These are phyloP conservation scores for Drosophila macrospina DNA, from an alignment of 2,888 invertebrate genomes.

Conservation along the genomic window DNA sequence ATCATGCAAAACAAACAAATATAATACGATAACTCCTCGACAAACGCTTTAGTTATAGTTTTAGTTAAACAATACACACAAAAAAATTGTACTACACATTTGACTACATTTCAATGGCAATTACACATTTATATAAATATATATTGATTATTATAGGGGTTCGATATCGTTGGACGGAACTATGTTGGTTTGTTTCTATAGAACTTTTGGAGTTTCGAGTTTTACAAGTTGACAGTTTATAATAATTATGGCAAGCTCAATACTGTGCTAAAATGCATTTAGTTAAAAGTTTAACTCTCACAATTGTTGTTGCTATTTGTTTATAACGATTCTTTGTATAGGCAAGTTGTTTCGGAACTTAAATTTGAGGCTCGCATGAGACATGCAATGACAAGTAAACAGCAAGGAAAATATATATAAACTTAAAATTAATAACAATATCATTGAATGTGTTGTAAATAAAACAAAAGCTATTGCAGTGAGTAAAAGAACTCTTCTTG, in stretches of 20 bases:
- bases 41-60: slow-evolving; percentile 5
- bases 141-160: slow-evolving; percentile 23
- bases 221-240: slow-evolving; percentile 18
- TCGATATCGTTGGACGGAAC: slow-evolving; percentile 65
- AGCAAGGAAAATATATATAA: slow-evolving; percentile 36
- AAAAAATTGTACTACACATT: slow-evolving; percentile 50
- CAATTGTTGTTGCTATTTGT: slow-evolving; percentile 36
- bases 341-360: slow-evolving; percentile 68
- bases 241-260: slow-evolving; percentile 76
- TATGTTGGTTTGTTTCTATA: slow-evolving; percentile 40
- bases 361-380: slow-evolving; percentile 53
- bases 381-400: slow-evolving; percentile 56
- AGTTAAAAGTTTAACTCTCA: slow-evolving; percentile 41
- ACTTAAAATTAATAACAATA: slow-evolving; percentile 62
- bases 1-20: slow-evolving; percentile 78
- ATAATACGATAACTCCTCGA: slow-evolving; percentile 38
- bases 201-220: neutral
- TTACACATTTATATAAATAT: slow-evolving; percentile 29
- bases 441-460: slow-evolving; percentile 33
- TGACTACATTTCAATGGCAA: slow-evolving; percentile 66
- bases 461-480: slow-evolving; percentile 72
- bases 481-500: slow-evolving; percentile 83
- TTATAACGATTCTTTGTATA: slow-evolving; percentile 8
- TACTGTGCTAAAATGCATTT: slow-evolving; percentile 56
- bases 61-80: slow-evolving; percentile 41